Conservation (phyloP, 2,888 invertebrate species). For the Alcis repandata region DNA sequence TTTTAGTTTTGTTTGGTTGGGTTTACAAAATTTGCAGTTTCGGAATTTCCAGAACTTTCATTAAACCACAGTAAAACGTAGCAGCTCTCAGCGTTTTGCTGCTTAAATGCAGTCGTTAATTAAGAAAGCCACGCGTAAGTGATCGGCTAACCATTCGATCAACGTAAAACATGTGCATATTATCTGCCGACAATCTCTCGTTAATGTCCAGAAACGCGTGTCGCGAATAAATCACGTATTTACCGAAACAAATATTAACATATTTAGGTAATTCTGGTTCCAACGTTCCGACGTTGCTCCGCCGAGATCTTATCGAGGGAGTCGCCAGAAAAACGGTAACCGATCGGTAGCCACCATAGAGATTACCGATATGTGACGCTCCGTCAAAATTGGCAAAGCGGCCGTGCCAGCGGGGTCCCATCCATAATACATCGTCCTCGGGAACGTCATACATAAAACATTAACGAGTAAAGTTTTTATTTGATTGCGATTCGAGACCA, state of each 20-base stretch:
- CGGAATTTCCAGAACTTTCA: conserved; percentile 1
- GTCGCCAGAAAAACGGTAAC: conserved; percentile 67
- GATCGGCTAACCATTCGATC: conserved; percentile 17
- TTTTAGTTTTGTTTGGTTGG: neutral
- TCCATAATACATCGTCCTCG: conserved; percentile 81
- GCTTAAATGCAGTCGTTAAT: conserved; percentile 14
- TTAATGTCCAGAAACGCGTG: conserved; percentile 31
- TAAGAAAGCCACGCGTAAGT: conserved; percentile 15
- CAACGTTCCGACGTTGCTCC: conserved; percentile 43
- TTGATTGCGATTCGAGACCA: conserved; percentile 78
- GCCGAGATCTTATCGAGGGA: conserved; percentile 68
- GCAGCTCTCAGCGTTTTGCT: conserved; percentile 4
- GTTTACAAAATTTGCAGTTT: neutral
- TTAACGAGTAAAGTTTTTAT: conserved; percentile 84
- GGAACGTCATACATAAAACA: conserved; percentile 83
- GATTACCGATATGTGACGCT: conserved; percentile 76
- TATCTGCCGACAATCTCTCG: conserved; percentile 32
- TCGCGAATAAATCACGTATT: conserved; percentile 39
- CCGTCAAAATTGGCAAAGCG: conserved; percentile 81
- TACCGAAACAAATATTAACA: conserved; percentile 50
- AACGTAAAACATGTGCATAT: conserved; percentile 17
- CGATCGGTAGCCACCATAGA: conserved; percentile 72
- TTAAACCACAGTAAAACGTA: neutral
- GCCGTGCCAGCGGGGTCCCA: conserved; percentile 78
- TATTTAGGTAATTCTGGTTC: conserved; percentile 48